Base-by-base conservation (phyloP, 2,888 invertebrate genomes). In the Heteromurus nitidus region DNA sequence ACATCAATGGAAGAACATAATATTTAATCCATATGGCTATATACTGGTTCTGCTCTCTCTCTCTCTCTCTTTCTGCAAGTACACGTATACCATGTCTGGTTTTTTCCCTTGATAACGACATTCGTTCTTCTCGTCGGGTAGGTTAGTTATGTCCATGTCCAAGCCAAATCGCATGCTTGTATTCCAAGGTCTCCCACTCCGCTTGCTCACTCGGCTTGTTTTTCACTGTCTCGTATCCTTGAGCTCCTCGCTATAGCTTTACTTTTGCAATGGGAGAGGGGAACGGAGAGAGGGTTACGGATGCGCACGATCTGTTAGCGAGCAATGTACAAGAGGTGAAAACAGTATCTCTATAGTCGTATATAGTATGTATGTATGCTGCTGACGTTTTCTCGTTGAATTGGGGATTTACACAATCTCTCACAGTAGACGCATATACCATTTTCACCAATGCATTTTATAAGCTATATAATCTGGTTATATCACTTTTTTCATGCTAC, bases 71-170 rank as follows among this genome's bases (percentile, higher is more conserved):
- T n/a, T n/a, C n/a, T n/a, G n/a, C n/a, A n/a, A n/a, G n/a, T n/a
- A n/a, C n/a, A n/a, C n/a, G n/a, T n/a, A n/a, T n/a, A n/a, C n/a
- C n/a, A n/a, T n/a, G n/a, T n/a, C n/a, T n/a, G n/a, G n/a, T n/a
- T n/a, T n/a, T n/a, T n/a, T n/a, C n/a, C n/a, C n/a, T 7, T n/a
- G 50, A 50, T 50, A 50, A 11, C n/a, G n/a, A 50, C 13, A 7
- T 36, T 50, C 55, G 55, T 20, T n/a, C 36, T 50, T 55, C 55
- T 5, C 55, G 16, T 55, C 22, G 55, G 55, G 22, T 55, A 55
- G 55, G 55, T 55, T 55, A 55, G 55, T 55, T 55, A 20, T 22
- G 55, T 55, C 55, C 24, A 55, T 22, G n/a, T 50, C 18, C 50
- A 50, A 11, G n/a, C 18, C 11, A 7, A n/a, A n/a, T n/a, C n/a